Evolutionary conservation across 1,140 invertebrate species (phyloP).

Genomic region (Lysiphlebus fabarum): DNA sequence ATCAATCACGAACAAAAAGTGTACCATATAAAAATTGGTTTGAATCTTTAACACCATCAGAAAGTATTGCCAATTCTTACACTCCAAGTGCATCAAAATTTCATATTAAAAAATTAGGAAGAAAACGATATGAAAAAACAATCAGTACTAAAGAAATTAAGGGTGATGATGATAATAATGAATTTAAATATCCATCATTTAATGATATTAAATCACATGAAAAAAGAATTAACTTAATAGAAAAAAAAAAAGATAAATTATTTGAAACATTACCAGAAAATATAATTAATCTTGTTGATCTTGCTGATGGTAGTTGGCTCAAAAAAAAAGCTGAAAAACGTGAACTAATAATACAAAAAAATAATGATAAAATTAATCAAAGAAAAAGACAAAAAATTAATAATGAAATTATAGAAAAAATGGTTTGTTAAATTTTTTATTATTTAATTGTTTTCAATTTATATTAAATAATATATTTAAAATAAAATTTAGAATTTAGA

Average conservation of each 20-base stretch:
- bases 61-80: constrained; percentile 63
- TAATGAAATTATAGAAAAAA: constrained; percentile 1
- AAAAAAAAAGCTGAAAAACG: constrained; percentile 15
- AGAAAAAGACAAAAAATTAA: neutral
- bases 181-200: constrained; percentile 50
- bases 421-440: constrained; percentile 3
- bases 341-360: constrained; percentile 13
- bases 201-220: constrained; percentile 39
- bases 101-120: constrained; percentile 54
- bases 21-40: constrained; percentile 59
- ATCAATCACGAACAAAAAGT: constrained; percentile 58
- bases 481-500: constrained; percentile 26
- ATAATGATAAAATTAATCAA: constrained; percentile 18
- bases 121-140: constrained; percentile 27
- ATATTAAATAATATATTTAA: constrained; percentile 9
- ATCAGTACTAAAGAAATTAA: constrained; percentile 40
- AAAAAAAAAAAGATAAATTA: constrained; percentile 8
- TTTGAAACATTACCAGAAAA: constrained; percentile 26
- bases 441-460: constrained; percentile 9
- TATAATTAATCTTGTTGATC: constrained; percentile 34
- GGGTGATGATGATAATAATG: constrained; percentile 43
- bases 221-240: constrained; percentile 27
- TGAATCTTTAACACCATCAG: constrained; percentile 61
- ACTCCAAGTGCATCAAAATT: constrained; percentile 58
- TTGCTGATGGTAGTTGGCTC: constrained; percentile 34